Evolutionary conservation across 2,113 vertebrate genomes (phyloP), one percentile per base, ranked within the genome.

Genomic region (Melanotaenia duboulayi): DNA sequence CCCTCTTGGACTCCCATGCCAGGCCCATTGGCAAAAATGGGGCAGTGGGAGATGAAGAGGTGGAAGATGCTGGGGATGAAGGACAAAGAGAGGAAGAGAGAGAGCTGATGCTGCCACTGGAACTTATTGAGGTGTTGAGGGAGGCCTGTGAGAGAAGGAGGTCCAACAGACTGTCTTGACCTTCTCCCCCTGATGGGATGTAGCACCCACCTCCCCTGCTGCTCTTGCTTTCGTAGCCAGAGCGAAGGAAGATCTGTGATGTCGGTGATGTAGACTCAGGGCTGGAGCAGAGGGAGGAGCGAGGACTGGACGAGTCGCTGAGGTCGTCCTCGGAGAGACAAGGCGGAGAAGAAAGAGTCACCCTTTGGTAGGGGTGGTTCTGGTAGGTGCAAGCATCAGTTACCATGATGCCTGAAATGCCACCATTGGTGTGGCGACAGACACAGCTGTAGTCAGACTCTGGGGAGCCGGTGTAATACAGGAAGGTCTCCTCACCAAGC

Each of bases 131-230:
- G 35, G 94, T 89, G 62, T 91, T 93, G 81, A 96, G 79, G 1
- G 95, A 94, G 7, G 95, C 93, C 87, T 97, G 97, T 50, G 97
- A 97, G 60, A 99, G 89, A 40, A 99, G 93, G 76, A 97, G 97
- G 89, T 99, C 97, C 67, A 99, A 92, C 76, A 99, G 94, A 71
- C 94, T 96, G 83, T 97, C 96, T 80, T 96, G 96, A 80, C 94
- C 94, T 86, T 97, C 95, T 0, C 87, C 89, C 75, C 95, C 95
- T 51, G 96, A 97, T 56, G 96, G 97, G 67, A 85, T 91, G 50
- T 71, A 96, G 71, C 85, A 92, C 39, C 78, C 76, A 63, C 84
- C 86, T 66, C 85, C 90, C 61, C 90, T 76, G 71, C 86, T 85
- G 70, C 89, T 86, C 65, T 87, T 80, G 74, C 80, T 86, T 42